Evolutionary conservation across 2,888 invertebrate species (phyloP).

Genomic region (Ptilodon capucinus): DNA sequence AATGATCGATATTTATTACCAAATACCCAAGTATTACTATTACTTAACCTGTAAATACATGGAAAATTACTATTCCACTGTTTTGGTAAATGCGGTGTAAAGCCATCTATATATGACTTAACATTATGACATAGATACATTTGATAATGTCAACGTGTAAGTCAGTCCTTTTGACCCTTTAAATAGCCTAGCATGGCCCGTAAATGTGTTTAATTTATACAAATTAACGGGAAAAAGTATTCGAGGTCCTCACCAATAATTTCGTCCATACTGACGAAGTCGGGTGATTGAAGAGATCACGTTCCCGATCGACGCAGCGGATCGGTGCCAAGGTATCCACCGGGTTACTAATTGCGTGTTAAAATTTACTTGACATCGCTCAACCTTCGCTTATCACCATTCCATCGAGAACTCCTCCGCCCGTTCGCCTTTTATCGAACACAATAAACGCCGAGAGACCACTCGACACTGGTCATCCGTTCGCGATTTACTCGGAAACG

Average conservation of each 20-base stretch:
- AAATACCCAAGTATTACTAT: too few relatives aligned
- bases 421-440: slow-evolving; percentile 26
- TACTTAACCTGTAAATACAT: too few relatives aligned
- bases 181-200: too few relatives aligned
- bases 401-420: slow-evolving; percentile 45
- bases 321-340: slow-evolving; percentile 75
- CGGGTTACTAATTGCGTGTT: slow-evolving; percentile 77
- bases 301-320: slow-evolving; percentile 60
- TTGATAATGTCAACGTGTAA: too few relatives aligned
- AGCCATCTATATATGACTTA: too few relatives aligned
- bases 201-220: too few relatives aligned
- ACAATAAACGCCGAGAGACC: slow-evolving; percentile 47
- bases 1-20: slow-evolving; percentile 63
- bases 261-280: slow-evolving; percentile 32
- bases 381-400: slow-evolving; percentile 63
- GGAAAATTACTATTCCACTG: too few relatives aligned
- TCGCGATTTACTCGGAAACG: slow-evolving; percentile 63
- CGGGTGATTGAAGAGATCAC: slow-evolving; percentile 32
- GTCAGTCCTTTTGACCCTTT: too few relatives aligned
- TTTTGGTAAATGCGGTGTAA: too few relatives aligned
- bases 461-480: slow-evolving; percentile 38
- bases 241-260: slow-evolving; percentile 44
- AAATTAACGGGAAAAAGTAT: slow-evolving; percentile 58
- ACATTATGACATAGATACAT: too few relatives aligned
- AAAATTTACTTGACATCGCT: slow-evolving; percentile 78